Evolutionary conservation across 2,113 vertebrate genomes (phyloP), one percentile per base, ranked within the genome.

Genomic region (Microtus oregoni): DNA sequence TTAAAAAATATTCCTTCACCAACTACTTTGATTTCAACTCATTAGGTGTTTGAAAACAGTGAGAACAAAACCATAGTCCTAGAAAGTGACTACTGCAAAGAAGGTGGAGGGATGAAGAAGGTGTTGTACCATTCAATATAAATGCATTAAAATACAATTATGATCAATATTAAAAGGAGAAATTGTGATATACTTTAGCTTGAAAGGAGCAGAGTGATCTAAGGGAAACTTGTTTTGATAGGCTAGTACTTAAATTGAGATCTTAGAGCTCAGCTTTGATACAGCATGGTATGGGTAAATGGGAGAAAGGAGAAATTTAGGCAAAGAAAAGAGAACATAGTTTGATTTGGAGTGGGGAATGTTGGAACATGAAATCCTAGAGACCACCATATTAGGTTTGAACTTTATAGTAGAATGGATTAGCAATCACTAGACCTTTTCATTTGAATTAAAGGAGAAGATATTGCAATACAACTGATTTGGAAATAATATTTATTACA

Each of bases 401-500:
- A 35, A 52, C 67, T 94, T 68, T 87, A 79, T 52, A 70, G 20
- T 67, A 44, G 10, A 30, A 44, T 20, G n/a, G 44, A 55, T 35
- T 90, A 55, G 11, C 75, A 77, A 38, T 32, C 17, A 65, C 5
- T 63, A 28, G 20, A 17, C 1, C 17, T 1, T 7, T 24, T 10
- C 0, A 4, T 5, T 32, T 7, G 1, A 1, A 52, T 32, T 52
- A 68, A 75, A 77, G 77, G 1, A 44, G 0, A 1, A 70, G 7
- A 41, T 5, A 26, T 28, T 4, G 35, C 4, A 13, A 41, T 61
- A 41, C 50, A 86, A 58, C 11, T 8, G 1, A 61, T 68, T 50
- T 70, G 15, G 11, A 1, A 50, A 70, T 50, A 47, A 13, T 72
- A 14, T 26, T 72, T 15, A 1, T 50, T 68, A 50, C 0, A 44